Evolutionary conservation across 2,113 vertebrate genomes (phyloP).

Genomic region (Festucalex cinctus): DNA sequence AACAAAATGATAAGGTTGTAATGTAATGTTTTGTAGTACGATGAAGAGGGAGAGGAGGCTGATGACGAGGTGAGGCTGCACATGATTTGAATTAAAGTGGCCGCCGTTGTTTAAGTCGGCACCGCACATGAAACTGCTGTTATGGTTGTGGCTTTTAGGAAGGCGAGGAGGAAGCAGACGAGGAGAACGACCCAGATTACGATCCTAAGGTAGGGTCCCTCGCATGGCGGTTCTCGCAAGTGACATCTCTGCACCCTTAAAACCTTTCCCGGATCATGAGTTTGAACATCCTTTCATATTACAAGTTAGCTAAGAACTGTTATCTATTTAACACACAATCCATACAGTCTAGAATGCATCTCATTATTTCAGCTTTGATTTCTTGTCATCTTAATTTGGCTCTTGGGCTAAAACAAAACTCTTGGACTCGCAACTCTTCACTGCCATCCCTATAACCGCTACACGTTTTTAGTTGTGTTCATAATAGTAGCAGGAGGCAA

Average conservation of each 20-base stretch:
- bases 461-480: background rate
- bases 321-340: conserved; percentile 60
- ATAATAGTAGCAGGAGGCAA: background rate
- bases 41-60: conserved; percentile 97
- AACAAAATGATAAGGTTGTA: background rate
- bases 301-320: conserved; percentile 33
- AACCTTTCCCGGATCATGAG: background rate
- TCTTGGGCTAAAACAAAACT: background rate
- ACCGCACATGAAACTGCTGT: background rate
- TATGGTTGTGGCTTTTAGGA: conserved; percentile 72
- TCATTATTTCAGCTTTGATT: conserved; percentile 47
- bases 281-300: background rate
- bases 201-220: conserved; percentile 84
- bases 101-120: background rate
- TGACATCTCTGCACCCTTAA: conserved; percentile 4
- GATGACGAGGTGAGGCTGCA: conserved; percentile 87
- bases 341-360: conserved; percentile 51
- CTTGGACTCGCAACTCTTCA: background rate
- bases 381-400: conserved; percentile 21
- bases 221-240: conserved; percentile 49
- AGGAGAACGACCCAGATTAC: conserved; percentile 97
- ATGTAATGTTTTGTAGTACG: conserved; percentile 80
- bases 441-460: background rate
- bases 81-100: background rate
- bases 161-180: conserved; percentile 97